Evolutionary conservation across 2,797 vertebrate species (phyloP), one percentile per base, ranked within the genome.

Genomic region (Channallabes apus): DNA sequence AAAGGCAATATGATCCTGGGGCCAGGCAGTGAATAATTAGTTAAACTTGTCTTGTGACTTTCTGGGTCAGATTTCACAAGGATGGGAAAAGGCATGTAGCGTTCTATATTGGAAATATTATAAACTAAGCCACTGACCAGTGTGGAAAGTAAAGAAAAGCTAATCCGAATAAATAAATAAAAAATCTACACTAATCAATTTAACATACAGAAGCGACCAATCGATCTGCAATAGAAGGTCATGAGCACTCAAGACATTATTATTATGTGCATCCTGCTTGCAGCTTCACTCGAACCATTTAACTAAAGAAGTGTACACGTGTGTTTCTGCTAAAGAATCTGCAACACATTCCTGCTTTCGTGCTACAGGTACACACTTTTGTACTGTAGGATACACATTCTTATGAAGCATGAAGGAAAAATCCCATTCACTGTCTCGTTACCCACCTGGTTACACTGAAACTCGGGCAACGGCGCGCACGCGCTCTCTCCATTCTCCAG

Each of bases 361-460:
- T 22, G 32, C 18, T 38, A 61, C 6, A 54, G 17, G 7, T 75
- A n/a, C 17, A 72, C 5, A 61, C 4, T 38, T 62, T 3, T 79
- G 20, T 14, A 38, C 4, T 14, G 4, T 41, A 62, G 6, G 14
- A 17, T 14, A 46, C 17, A 64, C 12, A 41, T 46, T 24, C 58
- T 38, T 62, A 46, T 62, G 1, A 79, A 62, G 6, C 7, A 9
- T 27, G 9, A 41, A 51, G 11, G 8, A 14, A 82, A 9, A 59
- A 58, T 22, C 68, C n/a, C 29, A 67, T 18, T 15, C 3, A 15
- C 27, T 4, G 20, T 81, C 18, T 67, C 35, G 29, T 11, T 32
- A 71, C 35, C 38, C 88, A 96, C 95, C 94, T 95, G 90, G 20
- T 78, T 84, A 83, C 94, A 94, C 80, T 90, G 88, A 78, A 92